These are phyloP conservation scores for Drosophila suzukii DNA, from an alignment of 1,140 invertebrate species.

Conservation along the genomic window DNA sequence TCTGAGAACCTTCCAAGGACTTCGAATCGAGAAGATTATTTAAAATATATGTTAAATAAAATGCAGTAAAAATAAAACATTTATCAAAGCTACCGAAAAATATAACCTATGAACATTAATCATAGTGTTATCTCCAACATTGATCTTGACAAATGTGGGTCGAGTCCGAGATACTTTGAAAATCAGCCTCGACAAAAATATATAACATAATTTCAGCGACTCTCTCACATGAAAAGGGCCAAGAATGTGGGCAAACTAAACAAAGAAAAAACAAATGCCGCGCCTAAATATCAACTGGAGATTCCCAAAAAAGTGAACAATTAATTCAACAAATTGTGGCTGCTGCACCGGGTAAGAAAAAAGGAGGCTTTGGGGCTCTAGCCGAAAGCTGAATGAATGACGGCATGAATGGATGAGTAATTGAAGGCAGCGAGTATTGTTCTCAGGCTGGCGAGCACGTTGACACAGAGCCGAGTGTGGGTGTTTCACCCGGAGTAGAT, in stretches of 20 bases:
- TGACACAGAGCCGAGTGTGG: constrained; percentile 65
- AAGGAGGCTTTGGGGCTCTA: constrained; percentile 5
- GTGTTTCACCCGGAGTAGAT: constrained; percentile 51
- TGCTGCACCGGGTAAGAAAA: constrained; percentile 16
- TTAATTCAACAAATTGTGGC: constrained; percentile 67
- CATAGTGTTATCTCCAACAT: constrained; percentile 52
- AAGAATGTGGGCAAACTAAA: constrained; percentile 43
- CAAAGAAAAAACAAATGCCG: constrained; percentile 35
- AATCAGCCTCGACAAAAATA: constrained; percentile 20
- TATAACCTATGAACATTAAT: constrained; percentile 47
- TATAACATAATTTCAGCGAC: constrained; percentile 20
- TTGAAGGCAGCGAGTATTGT: constrained; percentile 58
- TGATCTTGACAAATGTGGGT: constrained; percentile 70
- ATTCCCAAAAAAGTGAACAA: constrained; percentile 44
- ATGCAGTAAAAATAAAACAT: constrained; percentile 22
- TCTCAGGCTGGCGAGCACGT: constrained; percentile 74
- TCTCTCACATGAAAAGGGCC: constrained; percentile 15
- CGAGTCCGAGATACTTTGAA: constrained; percentile 21
- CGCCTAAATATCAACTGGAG: constrained; percentile 12
- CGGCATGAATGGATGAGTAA: constrained; percentile 70
- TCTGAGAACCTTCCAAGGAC: constrained; percentile 24
- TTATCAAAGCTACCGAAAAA: constrained; percentile 35
- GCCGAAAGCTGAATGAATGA: constrained; percentile 53
- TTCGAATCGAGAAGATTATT: constrained; percentile 2
- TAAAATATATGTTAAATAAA: constrained; percentile 13